phyloP scores from a whole-genome alignment of 2,888 invertebrate genomes.

The Pterostichus niger region DNA sequence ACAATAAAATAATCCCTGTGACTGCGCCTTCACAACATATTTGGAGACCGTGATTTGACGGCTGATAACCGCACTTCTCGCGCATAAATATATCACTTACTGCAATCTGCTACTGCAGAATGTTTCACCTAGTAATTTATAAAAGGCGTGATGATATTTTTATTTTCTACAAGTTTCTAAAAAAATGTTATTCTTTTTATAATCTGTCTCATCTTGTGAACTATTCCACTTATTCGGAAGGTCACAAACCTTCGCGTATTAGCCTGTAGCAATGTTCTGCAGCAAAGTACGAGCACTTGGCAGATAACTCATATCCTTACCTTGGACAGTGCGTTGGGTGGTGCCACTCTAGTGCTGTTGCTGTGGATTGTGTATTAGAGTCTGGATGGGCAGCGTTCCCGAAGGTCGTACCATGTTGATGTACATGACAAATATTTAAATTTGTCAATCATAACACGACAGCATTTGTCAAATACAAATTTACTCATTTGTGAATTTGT shows the following conservation, averaged over 20 bases:
- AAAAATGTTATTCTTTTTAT: not conserved
- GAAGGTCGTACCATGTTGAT: slow-evolving; percentile 34
- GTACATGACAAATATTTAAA: slow-evolving; percentile 45
- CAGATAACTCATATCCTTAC: slow-evolving; percentile 28
- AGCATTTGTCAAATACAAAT: slow-evolving; percentile 1
- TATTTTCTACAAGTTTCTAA: too few relatives aligned
- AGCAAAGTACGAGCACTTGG: slow-evolving; percentile 2
- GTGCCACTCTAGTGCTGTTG: slow-evolving; percentile 3
- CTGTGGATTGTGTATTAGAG: slow-evolving; percentile 18
- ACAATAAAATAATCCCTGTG: too few relatives aligned
- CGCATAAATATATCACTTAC: too few relatives aligned
- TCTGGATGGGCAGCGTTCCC: slow-evolving; percentile 24
- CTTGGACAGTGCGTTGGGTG: slow-evolving; percentile 16
- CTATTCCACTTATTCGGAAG: slow-evolving; percentile 20
- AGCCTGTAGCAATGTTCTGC: not conserved
- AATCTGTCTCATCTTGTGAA: not conserved
- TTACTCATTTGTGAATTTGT: not conserved
- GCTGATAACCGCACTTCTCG: too few relatives aligned
- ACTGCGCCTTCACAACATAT: too few relatives aligned
- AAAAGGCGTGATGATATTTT: too few relatives aligned
- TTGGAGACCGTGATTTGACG: too few relatives aligned
- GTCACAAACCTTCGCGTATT: slow-evolving; percentile 16
- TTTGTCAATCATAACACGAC: slow-evolving; percentile 22
- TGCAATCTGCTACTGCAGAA: too few relatives aligned
- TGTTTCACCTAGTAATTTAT: too few relatives aligned